A percentile compares a stretch with the other conserved stretches of the same genome.
These are phyloP conservation scores for Andricus curvator DNA, from an alignment of 2,888 invertebrate species.

Conservation along the genomic window DNA sequence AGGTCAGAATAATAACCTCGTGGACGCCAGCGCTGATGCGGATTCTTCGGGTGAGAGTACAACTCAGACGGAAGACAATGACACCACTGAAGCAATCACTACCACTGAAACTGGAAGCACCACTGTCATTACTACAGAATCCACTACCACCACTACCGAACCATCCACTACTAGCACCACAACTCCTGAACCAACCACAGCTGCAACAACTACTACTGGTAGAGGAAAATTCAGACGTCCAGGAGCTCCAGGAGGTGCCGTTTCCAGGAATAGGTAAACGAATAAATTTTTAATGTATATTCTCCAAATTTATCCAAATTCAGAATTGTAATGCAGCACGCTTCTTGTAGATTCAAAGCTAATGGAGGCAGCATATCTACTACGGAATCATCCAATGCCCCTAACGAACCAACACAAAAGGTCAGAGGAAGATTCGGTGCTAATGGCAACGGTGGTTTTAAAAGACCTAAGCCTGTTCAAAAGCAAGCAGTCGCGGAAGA, in stretches of 20 bases:
- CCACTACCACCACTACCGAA: conserved; percentile 55
- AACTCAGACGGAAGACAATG: conserved; percentile 77
- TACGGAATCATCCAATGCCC: conserved; percentile 61
- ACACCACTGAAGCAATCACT: conserved; percentile 78
- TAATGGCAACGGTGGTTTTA: conserved; percentile 63
- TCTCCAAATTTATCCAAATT: background rate
- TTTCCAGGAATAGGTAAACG: conserved; percentile 52
- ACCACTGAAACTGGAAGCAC: conserved; percentile 73
- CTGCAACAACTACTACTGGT: conserved; percentile 52
- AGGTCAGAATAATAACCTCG: conserved; percentile 80
- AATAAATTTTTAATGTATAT: background rate
- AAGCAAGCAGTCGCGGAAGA: conserved; percentile 65
- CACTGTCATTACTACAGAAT: conserved; percentile 75
- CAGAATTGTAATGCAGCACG: background rate
- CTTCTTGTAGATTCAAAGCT: conserved; percentile 67
- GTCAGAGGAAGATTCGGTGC: conserved; percentile 69
- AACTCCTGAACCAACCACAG: conserved; percentile 50
- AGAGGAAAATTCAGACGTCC: conserved; percentile 55
- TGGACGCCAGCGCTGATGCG: conserved; percentile 77
- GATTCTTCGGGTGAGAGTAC: conserved; percentile 81
- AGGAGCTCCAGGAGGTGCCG: conserved; percentile 40
- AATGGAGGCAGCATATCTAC: conserved; percentile 65
- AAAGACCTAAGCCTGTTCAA: conserved; percentile 68
- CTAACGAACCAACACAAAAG: conserved; percentile 64
- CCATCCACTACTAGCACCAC: conserved; percentile 52